Evolutionary conservation across 2,113 vertebrate species (phyloP).

Genomic region (Ctenomys sociabilis): DNA sequence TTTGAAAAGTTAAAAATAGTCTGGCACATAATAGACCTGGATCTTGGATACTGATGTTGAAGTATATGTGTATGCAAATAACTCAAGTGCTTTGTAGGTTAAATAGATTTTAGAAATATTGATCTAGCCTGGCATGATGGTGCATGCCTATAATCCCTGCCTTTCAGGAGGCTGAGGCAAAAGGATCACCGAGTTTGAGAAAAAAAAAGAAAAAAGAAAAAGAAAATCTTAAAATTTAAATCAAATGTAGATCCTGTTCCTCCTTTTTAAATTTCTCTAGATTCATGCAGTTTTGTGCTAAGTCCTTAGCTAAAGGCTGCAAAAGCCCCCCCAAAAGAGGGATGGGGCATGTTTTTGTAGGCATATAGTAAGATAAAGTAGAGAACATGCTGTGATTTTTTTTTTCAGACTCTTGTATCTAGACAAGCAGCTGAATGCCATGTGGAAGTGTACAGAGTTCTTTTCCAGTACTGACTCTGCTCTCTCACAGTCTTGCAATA

Average conservation of each 20-base stretch:
- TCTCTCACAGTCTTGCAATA: background rate
- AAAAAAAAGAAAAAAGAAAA: no score
- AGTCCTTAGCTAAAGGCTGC: background rate
- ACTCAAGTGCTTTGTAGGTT: background rate
- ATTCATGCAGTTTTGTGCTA: background rate
- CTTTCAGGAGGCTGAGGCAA: no score
- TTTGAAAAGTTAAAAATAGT: conserved; percentile 66
- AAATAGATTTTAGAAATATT: background rate
- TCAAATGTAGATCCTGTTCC: background rate
- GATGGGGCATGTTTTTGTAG: background rate
- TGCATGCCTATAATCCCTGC: no score
- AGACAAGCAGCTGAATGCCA: background rate
- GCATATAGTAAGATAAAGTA: background rate
- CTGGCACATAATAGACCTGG: conserved; percentile 47
- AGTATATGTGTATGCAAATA: background rate
- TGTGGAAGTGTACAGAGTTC: background rate
- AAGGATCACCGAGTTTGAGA: no score
- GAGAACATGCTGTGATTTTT: conserved; percentile 17
- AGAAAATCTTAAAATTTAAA: background rate
- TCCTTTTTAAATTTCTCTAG: conserved; percentile 15
- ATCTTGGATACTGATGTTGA: conserved; percentile 34
- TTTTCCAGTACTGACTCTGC: background rate
- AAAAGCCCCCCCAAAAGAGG: background rate
- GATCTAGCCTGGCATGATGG: background rate
- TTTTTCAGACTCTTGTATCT: background rate